Conservation (phyloP, 2,888 invertebrate species). For the Eupsilia transversa region DNA sequence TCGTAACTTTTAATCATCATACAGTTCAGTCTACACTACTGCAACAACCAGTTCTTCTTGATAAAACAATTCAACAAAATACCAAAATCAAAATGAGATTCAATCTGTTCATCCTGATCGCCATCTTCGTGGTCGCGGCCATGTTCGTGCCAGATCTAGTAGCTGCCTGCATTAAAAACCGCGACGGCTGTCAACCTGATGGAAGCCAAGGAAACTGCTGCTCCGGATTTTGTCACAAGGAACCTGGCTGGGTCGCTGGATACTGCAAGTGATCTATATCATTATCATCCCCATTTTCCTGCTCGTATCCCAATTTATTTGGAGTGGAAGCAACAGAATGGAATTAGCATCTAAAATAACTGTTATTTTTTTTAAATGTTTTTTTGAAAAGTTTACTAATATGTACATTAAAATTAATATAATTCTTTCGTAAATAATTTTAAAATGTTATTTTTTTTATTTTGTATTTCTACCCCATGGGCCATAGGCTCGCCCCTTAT, state of each 20-base stretch:
- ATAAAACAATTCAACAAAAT: neutral
- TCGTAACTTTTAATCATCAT: neutral
- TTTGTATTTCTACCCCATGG: neutral
- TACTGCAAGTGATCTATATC: constrained; percentile 17
- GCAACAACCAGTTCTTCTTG: neutral
- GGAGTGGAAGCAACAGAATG: neutral
- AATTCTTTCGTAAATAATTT: neutral
- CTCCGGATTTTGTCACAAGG: constrained; percentile 19
- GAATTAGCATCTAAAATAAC: neutral
- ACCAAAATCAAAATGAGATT: constrained; percentile 17
- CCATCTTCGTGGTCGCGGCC: constrained; percentile 5
- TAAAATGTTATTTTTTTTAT: neutral
- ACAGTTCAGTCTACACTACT: neutral
- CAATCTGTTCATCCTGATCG: neutral
- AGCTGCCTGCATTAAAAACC: neutral
- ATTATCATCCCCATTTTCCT: no score
- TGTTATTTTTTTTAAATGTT: neutral
- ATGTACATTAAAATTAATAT: neutral
- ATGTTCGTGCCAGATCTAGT: neutral
- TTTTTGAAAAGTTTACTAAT: neutral
- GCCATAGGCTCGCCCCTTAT: no score
- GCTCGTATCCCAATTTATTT: neutral
- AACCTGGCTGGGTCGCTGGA: constrained; percentile 17
- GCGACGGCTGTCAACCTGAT: constrained; percentile 3
- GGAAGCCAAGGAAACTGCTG: constrained; percentile 22